These are phyloP conservation scores for Strigamia crassipes DNA, from an alignment of 2,888 invertebrate genomes.

Conservation along the genomic window DNA sequence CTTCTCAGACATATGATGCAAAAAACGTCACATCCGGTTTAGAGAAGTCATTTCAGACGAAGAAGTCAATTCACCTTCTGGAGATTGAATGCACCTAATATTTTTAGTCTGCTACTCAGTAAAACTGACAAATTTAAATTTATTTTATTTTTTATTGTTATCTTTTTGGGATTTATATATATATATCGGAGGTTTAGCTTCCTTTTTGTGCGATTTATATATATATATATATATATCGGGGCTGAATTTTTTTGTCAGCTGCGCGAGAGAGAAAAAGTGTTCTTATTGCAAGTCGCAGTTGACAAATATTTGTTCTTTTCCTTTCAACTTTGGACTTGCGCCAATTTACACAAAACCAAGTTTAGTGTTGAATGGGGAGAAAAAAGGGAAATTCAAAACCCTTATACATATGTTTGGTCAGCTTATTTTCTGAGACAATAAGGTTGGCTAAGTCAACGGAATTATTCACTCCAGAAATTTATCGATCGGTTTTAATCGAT, in stretches of 20 bases:
- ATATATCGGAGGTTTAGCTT: not conserved
- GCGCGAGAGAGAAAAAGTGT: not conserved
- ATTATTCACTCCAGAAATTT: not conserved
- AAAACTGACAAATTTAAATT: not conserved
- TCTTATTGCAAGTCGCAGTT: not conserved
- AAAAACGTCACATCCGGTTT: too few relatives aligned
- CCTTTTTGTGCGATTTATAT: not conserved
- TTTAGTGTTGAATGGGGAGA: not conserved
- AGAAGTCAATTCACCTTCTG: too few relatives aligned
- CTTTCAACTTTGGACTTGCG: not conserved
- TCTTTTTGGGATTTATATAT: not conserved
- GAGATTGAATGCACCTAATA: too few relatives aligned
- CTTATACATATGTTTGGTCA: not conserved
- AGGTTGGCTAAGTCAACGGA: not conserved
- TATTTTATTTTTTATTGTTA: not conserved
- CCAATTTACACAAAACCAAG: not conserved
- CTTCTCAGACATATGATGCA: too few relatives aligned
- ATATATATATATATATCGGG: slow-evolving; percentile 1
- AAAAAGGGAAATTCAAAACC: not conserved
- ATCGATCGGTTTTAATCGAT: not conserved
- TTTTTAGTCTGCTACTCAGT: too few relatives aligned
- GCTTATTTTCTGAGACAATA: not conserved
- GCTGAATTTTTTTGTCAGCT: slow-evolving; percentile 10
- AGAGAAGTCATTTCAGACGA: too few relatives aligned
- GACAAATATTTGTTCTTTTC: slow-evolving; percentile 31